A percentile compares a stretch with the other conserved stretches of the same genome.
Evolutionary conservation across 2,113 vertebrate species (phyloP).

Genomic region (Carassius gibelio): DNA sequence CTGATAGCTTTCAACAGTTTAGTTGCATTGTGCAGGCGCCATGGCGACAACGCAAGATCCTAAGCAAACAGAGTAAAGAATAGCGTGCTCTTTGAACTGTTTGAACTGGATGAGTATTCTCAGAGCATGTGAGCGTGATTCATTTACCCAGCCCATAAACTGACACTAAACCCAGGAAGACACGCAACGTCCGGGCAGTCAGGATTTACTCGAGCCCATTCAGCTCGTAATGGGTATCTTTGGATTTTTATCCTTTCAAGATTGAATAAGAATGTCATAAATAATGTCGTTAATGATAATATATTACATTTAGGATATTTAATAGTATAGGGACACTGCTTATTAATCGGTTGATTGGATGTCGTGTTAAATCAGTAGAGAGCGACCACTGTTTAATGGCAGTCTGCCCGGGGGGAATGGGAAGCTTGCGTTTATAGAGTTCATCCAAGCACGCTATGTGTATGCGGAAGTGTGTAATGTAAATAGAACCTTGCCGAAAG

Average conservation of each 20-base stretch:
- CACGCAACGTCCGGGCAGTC: background rate
- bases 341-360: background rate
- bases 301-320: background rate
- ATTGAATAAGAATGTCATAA: background rate
- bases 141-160: background rate
- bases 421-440: constrained; percentile 69
- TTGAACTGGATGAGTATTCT: background rate
- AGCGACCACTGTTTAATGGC: constrained; percentile 68
- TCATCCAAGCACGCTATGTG: constrained; percentile 75
- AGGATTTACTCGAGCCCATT: background rate
- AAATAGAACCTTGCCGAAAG: constrained; percentile 65
- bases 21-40: constrained; percentile 50
- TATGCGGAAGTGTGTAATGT: constrained; percentile 74
- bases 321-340: background rate
- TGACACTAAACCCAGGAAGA: constrained; percentile 1
- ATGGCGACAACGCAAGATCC: constrained; percentile 46
- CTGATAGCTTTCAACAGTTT: background rate
- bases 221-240: background rate
- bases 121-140: background rate
- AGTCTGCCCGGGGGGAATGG: constrained; percentile 64
- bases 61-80: constrained; percentile 45
- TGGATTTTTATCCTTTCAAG: background rate
- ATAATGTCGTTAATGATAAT: background rate
- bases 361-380: constrained; percentile 31
- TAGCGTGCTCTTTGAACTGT: background rate